phyloP scores from a whole-genome alignment of 2,113 vertebrate genomes.

The Talpa occidentalis region DNA sequence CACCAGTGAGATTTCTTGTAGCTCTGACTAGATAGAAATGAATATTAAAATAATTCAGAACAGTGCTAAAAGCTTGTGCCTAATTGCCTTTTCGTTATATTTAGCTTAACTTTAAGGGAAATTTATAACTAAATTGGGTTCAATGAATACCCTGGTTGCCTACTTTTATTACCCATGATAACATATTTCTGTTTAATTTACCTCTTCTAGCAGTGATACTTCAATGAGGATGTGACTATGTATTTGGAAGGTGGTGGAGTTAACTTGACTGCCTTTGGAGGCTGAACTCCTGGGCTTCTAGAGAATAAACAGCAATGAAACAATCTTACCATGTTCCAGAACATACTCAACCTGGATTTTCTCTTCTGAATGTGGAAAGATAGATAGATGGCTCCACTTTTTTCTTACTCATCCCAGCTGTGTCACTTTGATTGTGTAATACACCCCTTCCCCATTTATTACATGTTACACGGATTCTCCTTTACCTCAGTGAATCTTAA shows the following conservation, averaged over 20 bases:
- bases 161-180: conserved; percentile 58
- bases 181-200: conserved; percentile 54
- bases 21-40: neutral
- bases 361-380: neutral
- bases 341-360: neutral
- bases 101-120: conserved; percentile 66
- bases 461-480: conserved; percentile 72
- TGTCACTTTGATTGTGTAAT: neutral
- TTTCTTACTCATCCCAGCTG: neutral
- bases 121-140: conserved; percentile 45
- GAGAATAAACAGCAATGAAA: neutral
- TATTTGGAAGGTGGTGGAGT: neutral
- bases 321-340: neutral
- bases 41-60: conserved; percentile 36
- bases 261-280: neutral
- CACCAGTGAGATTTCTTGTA: neutral
- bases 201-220: neutral
- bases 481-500: conserved; percentile 62
- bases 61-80: conserved; percentile 55
- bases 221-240: neutral
- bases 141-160: conserved; percentile 37
- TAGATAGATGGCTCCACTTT: neutral
- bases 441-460: neutral
- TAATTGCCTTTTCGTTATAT: conserved; percentile 71
- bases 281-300: neutral